Conservation (phyloP, 2,797 vertebrate genomes). For the Platalea minor region DNA sequence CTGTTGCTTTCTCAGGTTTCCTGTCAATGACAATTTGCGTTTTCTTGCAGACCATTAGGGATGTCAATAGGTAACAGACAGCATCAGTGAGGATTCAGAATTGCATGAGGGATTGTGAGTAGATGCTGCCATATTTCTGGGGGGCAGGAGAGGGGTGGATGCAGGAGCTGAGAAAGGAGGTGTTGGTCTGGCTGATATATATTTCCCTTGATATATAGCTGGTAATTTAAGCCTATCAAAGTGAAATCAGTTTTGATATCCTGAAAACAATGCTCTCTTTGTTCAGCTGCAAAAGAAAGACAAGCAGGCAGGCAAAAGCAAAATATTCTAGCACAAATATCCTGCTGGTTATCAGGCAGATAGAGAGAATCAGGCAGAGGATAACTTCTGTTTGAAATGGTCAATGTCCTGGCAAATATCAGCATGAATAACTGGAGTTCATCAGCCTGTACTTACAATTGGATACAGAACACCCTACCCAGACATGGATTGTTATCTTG, state of each 20-base stretch:
- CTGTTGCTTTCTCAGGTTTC: constrained; percentile 47
- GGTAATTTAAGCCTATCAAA: constrained; percentile 34
- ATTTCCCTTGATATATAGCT: constrained; percentile 8
- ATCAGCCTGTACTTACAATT: background rate
- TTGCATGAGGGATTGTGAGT: background rate
- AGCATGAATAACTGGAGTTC: constrained; percentile 7
- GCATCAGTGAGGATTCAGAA: background rate
- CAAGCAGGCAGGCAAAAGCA: constrained; percentile 11
- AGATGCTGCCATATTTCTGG: background rate
- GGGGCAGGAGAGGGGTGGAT: background rate
- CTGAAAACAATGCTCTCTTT: constrained; percentile 35
- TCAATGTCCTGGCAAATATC: constrained; percentile 34
- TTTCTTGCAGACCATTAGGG: background rate
- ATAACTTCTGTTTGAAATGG: constrained; percentile 27
- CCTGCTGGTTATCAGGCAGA: constrained; percentile 51
- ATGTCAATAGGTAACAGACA: constrained; percentile 22
- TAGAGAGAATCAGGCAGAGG: constrained; percentile 15
- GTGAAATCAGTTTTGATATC: constrained; percentile 22
- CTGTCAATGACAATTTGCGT: constrained; percentile 10
- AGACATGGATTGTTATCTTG: background rate
- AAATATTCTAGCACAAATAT: constrained; percentile 48
- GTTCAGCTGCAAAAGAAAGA: constrained; percentile 32
- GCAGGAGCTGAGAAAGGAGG: background rate
- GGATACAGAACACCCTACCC: background rate
- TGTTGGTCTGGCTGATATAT: constrained; percentile 16